Evolutionary conservation across 2,888 invertebrate species (phyloP).

Genomic region (Tethea ocularis): DNA sequence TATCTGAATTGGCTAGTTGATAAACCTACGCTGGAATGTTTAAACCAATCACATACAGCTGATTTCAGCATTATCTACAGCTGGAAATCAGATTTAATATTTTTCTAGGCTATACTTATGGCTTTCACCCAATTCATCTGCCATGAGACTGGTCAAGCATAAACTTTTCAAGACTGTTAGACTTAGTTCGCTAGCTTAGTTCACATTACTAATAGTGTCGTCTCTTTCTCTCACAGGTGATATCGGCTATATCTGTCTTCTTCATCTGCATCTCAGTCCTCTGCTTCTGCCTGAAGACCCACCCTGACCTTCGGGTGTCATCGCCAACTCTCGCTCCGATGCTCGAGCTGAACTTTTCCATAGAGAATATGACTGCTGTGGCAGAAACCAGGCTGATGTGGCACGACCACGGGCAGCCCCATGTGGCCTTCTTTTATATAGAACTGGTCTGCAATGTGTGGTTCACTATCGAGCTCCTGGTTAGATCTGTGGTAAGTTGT

Average conservation of each 20-base stretch:
- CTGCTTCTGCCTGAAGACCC: slow-evolving; percentile 98
- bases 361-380: slow-evolving; percentile 32
- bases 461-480: slow-evolving; percentile 96
- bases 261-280: slow-evolving; percentile 98
- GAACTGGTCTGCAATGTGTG: slow-evolving; percentile 97
- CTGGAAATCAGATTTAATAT: too few species aligned
- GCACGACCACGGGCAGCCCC: slow-evolving; percentile 84
- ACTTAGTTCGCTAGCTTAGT: too few species aligned
- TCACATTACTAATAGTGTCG: neutral
- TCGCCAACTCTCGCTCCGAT: slow-evolving; percentile 41
- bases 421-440: slow-evolving; percentile 94
- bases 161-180: too few species aligned
- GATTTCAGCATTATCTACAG: too few species aligned
- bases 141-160: too few species aligned
- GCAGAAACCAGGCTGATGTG: slow-evolving; percentile 51
- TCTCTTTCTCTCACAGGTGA: slow-evolving; percentile 85
- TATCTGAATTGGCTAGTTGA: too few species aligned
- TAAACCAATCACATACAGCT: too few species aligned
- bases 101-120: too few species aligned
- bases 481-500: slow-evolving; percentile 91
- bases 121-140: too few species aligned
- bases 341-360: slow-evolving; percentile 36
- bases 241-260: slow-evolving; percentile 96
- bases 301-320: slow-evolving; percentile 91
- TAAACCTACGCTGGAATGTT: too few species aligned